These are phyloP conservation scores for Bombus sibiricus DNA, from an alignment of 1,140 invertebrate species.

Conservation along the genomic window DNA sequence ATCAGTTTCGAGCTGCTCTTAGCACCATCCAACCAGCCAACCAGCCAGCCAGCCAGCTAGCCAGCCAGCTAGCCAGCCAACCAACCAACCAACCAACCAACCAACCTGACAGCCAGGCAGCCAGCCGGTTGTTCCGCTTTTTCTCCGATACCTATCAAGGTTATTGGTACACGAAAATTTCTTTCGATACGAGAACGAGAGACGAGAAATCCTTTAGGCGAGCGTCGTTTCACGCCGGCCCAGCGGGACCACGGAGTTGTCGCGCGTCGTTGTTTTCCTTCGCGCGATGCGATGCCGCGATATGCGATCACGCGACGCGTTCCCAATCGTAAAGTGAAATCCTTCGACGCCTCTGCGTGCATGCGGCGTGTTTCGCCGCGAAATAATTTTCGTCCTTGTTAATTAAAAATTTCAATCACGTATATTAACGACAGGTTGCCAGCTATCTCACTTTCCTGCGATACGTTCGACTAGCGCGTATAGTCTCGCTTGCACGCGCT, in stretches of 20 bases:
- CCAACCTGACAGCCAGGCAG: not conserved
- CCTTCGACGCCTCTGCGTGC: not conserved
- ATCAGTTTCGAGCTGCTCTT: slow-evolving; percentile 34
- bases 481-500: not conserved
- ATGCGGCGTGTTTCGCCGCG: not conserved
- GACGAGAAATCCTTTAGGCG: slow-evolving; percentile 10
- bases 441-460: too few species aligned
- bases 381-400: slow-evolving; percentile 50
- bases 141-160: slow-evolving; percentile 52
- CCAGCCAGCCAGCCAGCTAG: not conserved
- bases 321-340: slow-evolving; percentile 1
- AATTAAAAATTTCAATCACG: slow-evolving; percentile 65
- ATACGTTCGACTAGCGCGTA: too few species aligned
- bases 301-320: not conserved
- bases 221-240: not conserved
- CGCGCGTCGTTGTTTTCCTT: not conserved
- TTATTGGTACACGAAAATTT: slow-evolving; percentile 57
- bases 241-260: not conserved
- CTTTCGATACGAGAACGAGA: not conserved
- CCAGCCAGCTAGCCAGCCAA: accelerated
- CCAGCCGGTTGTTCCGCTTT: slow-evolving; percentile 12
- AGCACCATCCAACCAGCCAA: slow-evolving; percentile 6
- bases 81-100: not conserved
- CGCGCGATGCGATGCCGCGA: not conserved
- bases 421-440: slow-evolving; percentile 41